A percentile compares a stretch with the other conserved stretches of the same genome.
Evolutionary conservation across 2,113 vertebrate genomes (phyloP).

Genomic region (Pygoscelis antarcticus): DNA sequence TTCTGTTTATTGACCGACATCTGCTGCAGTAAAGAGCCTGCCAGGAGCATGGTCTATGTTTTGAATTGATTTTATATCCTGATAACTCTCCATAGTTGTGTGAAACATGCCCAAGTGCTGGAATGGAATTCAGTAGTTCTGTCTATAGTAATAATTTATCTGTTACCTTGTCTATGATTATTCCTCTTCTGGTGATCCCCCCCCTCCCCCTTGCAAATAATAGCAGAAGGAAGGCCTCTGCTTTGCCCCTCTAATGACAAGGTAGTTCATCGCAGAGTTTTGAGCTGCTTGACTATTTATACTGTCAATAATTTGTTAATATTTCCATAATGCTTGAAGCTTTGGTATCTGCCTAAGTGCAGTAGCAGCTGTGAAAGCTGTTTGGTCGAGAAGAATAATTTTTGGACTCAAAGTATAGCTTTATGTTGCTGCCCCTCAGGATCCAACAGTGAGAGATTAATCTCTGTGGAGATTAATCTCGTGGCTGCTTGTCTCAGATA

Average conservation of each 20-base stretch:
- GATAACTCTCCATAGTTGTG: background rate
- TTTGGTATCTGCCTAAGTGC: background rate
- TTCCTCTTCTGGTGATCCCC: background rate
- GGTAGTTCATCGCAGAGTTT: background rate
- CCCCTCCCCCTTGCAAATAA: background rate
- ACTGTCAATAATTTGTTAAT: background rate
- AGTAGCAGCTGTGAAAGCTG: background rate
- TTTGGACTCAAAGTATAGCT: background rate
- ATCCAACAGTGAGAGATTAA: background rate
- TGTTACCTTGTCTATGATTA: background rate
- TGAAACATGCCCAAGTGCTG: conserved; percentile 13
- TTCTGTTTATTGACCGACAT: conserved; percentile 38
- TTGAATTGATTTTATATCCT: conserved; percentile 32
- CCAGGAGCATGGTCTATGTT: conserved; percentile 11
- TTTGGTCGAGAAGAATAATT: background rate
- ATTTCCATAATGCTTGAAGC: background rate
- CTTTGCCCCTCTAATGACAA: background rate
- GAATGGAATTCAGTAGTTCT: background rate
- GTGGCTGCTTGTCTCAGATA: background rate
- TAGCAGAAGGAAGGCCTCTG: background rate
- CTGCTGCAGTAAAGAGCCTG: conserved; percentile 9
- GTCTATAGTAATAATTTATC: background rate
- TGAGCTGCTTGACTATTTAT: background rate
- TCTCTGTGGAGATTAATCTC: background rate
- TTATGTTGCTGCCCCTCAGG: background rate